These are phyloP conservation scores for Clepsis dumicolana DNA, from an alignment of 2,888 invertebrate species.

Conservation along the genomic window DNA sequence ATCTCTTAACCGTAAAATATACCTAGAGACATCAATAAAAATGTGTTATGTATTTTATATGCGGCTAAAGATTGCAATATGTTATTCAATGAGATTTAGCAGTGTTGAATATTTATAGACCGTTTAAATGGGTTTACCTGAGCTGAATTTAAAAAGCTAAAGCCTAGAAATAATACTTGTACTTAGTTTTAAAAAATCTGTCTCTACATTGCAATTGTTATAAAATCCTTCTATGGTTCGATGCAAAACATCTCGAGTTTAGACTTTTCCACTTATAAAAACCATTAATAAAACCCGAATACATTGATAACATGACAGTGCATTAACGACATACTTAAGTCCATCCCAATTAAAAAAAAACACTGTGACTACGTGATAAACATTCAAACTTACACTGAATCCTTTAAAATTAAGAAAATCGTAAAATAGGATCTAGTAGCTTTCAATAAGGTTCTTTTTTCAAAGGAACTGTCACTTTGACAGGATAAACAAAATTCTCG, in stretches of 20 bases:
- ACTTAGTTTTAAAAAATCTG: too few species aligned
- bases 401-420: neutral
- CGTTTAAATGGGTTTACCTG: neutral
- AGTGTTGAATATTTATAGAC: neutral
- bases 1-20: too few species aligned
- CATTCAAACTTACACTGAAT: neutral
- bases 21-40: too few species aligned
- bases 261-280: neutral
- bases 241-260: neutral
- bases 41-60: too few species aligned
- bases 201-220: too few species aligned
- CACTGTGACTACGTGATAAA: neutral
- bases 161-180: too few species aligned
- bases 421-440: neutral
- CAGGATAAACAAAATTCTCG: conserved; percentile 47
- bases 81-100: neutral
- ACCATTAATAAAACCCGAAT: neutral
- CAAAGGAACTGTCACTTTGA: neutral
- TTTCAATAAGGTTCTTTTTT: conserved; percentile 1
- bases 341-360: neutral
- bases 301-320: conserved; percentile 2
- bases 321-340: neutral
- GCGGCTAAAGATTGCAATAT: neutral
- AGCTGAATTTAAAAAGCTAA: neutral
- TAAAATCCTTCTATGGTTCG: neutral